Evolutionary conservation across 2,888 invertebrate genomes (phyloP).

Genomic region (Charanyca ferruginea): DNA sequence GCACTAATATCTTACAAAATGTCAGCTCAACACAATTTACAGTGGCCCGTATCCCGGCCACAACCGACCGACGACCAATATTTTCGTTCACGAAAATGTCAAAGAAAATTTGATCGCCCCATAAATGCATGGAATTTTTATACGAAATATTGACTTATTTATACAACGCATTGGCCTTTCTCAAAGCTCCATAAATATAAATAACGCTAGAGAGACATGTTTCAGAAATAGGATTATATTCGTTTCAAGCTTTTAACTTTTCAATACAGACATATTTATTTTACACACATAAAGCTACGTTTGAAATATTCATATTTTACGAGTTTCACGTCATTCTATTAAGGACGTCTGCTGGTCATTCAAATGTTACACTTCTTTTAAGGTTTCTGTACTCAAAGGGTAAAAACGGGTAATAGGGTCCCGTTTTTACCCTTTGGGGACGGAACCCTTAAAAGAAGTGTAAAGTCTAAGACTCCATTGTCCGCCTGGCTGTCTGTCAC

Average conservation of each 20-base stretch:
- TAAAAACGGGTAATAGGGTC: too few species aligned
- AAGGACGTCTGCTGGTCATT: not conserved
- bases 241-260: constrained; percentile 32
- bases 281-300: constrained; percentile 8
- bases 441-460: too few species aligned
- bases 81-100: constrained; percentile 61
- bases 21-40: constrained; percentile 56
- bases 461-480: too few species aligned
- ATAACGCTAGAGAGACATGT: constrained; percentile 40
- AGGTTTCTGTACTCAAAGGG: too few species aligned
- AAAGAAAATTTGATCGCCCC: constrained; percentile 53
- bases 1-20: constrained; percentile 51
- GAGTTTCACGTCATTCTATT: constrained; percentile 3
- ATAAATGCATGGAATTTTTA: constrained; percentile 62
- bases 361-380: not conserved
- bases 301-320: not conserved
- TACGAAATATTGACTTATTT: constrained; percentile 57
- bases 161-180: constrained; percentile 34
- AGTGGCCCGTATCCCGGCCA: constrained; percentile 29
- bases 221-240: constrained; percentile 23
- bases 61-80: constrained; percentile 49
- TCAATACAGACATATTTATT: constrained; percentile 37
- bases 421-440: too few species aligned
- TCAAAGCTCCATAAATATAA: constrained; percentile 51
- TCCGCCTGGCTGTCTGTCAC: too few species aligned